Percentiles rank a stretch among this genome's conserved stretches.
Conservation (phyloP, 2,888 invertebrate species). For the Pristionchus entomophagus region DNA sequence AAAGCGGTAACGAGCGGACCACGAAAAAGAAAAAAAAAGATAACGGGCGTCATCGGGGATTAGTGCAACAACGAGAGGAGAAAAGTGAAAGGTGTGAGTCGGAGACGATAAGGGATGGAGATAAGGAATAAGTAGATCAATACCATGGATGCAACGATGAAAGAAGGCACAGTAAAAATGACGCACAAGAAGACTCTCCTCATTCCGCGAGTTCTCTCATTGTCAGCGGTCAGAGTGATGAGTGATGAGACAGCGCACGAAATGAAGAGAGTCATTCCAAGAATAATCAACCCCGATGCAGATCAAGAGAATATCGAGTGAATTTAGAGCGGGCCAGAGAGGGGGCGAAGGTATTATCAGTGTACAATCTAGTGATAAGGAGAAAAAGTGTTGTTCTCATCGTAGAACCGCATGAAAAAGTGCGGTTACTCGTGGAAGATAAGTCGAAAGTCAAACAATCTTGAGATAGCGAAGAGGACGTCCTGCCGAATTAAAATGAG, state of each 20-base stretch:
- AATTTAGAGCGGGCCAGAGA: not conserved
- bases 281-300: not conserved
- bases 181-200: not conserved
- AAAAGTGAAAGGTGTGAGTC: constrained; percentile 25
- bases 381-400: not conserved
- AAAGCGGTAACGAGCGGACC: not conserved
- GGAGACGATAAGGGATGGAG: constrained; percentile 3
- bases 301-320: not conserved
- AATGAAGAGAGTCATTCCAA: not conserved
- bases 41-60: not conserved
- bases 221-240: too few species aligned
- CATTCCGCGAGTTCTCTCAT: too few species aligned
- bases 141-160: not conserved
- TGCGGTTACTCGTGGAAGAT: too few species aligned
- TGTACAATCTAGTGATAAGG: not conserved
- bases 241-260: not conserved
- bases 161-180: not conserved
- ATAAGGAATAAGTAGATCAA: constrained; percentile 29
- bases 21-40: not conserved
- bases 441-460: too few species aligned
- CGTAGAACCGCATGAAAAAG: too few species aligned
- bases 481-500: too few species aligned
- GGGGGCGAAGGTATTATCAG: not conserved
- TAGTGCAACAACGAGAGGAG: not conserved
- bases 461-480: too few species aligned